Evolutionary conservation across 2,888 invertebrate species (phyloP).

Genomic region (Blastobasis adustella): DNA sequence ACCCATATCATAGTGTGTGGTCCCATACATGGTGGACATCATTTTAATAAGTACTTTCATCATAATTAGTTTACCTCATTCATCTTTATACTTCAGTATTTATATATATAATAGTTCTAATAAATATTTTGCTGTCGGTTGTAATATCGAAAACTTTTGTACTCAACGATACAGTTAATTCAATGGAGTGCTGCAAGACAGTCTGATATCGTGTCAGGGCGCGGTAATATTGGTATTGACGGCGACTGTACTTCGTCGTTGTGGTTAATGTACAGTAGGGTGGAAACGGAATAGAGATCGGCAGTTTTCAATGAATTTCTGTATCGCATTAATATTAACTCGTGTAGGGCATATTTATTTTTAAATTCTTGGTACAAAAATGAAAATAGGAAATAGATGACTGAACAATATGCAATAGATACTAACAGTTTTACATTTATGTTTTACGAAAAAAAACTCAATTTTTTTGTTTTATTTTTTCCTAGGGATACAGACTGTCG

Average conservation of each 20-base stretch:
- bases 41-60: background rate
- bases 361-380: too few relatives aligned
- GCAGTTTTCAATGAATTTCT: too few relatives aligned
- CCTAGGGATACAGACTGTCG: too few relatives aligned
- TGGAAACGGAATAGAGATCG: background rate
- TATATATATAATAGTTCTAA: background rate
- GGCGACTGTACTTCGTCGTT: constrained; percentile 35
- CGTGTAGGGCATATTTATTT: too few relatives aligned
- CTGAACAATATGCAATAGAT: too few relatives aligned
- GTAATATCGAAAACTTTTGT: constrained; percentile 1
- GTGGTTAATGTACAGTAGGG: background rate
- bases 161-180: constrained; percentile 28
- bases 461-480: too few relatives aligned
- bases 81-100: background rate
- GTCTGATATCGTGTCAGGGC: constrained; percentile 27
- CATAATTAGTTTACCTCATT: background rate
- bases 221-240: constrained; percentile 45
- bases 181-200: constrained; percentile 35
- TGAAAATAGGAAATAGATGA: too few relatives aligned
- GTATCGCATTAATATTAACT: too few relatives aligned
- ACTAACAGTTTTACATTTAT: too few relatives aligned
- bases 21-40: background rate
- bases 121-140: background rate
- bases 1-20: background rate
- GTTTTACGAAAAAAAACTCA: too few relatives aligned